These are phyloP conservation scores for Spea multiplicata DNA, from an alignment of 2,113 vertebrate species.

Conservation along the genomic window DNA sequence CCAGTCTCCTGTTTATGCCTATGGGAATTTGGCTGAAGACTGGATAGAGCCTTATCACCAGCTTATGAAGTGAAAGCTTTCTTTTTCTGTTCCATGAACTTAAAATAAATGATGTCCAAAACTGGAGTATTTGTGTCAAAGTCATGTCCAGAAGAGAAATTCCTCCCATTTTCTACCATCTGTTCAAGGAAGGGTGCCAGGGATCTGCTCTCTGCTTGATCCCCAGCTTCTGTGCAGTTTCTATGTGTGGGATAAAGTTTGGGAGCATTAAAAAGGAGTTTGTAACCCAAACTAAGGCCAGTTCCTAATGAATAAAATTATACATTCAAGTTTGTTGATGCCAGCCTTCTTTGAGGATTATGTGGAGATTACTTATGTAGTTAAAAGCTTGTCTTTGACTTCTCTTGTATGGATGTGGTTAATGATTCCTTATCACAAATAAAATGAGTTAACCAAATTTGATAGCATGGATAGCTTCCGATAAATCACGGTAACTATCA, in stretches of 20 bases:
- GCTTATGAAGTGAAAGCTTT: slow-evolving; percentile 19
- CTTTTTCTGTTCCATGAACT: slow-evolving; percentile 27
- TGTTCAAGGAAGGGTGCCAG: slow-evolving; percentile 38
- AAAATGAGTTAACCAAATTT: too few relatives aligned
- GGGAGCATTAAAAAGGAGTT: slow-evolving; percentile 42
- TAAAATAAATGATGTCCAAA: slow-evolving; percentile 41
- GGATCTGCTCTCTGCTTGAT: slow-evolving; percentile 20
- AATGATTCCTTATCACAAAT: too few relatives aligned
- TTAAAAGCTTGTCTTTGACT: too few relatives aligned
- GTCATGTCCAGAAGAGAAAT: slow-evolving; percentile 45
- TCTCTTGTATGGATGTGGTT: too few relatives aligned
- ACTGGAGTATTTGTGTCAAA: slow-evolving; percentile 35
- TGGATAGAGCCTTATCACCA: slow-evolving; percentile 35
- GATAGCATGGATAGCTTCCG: too few relatives aligned
- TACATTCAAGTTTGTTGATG: too few relatives aligned
- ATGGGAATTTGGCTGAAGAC: slow-evolving; percentile 40
- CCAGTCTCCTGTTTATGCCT: slow-evolving; percentile 41
- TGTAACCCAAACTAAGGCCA: too few relatives aligned
- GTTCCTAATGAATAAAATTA: too few relatives aligned
- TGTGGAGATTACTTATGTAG: too few relatives aligned
- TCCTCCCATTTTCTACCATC: slow-evolving; percentile 41
- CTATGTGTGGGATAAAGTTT: slow-evolving; percentile 14
- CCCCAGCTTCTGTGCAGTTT: slow-evolving; percentile 36
- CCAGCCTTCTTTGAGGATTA: too few relatives aligned
- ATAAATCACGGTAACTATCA: too few relatives aligned